These are phyloP conservation scores for Eudemis profundana DNA, from an alignment of 2,888 invertebrate genomes.

Conservation along the genomic window DNA sequence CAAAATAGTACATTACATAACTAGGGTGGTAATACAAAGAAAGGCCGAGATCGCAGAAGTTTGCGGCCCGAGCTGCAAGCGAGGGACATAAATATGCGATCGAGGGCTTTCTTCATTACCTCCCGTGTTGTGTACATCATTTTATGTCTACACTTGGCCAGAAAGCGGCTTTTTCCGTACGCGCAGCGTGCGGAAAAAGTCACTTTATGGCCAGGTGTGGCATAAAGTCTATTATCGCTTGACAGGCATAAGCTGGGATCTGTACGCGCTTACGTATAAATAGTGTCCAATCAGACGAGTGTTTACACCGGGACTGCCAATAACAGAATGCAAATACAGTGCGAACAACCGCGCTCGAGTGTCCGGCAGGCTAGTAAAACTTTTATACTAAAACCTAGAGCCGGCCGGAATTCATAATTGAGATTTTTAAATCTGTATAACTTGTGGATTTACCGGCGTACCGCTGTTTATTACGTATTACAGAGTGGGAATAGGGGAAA, in stretches of 20 bases:
- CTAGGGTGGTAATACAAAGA: too few species aligned
- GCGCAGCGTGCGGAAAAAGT: too few species aligned
- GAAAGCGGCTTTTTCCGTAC: too few species aligned
- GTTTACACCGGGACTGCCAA: conserved; percentile 77
- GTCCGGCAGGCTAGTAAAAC: conserved; percentile 37
- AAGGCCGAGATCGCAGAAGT: too few species aligned
- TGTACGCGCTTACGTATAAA: conserved; percentile 51
- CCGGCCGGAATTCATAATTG: conserved; percentile 17
- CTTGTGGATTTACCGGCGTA: background rate
- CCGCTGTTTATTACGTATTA: background rate
- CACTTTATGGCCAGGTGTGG: too few species aligned
- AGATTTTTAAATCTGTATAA: conserved; percentile 22
- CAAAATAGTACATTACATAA: too few species aligned
- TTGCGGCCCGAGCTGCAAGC: too few species aligned
- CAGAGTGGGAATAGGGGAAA: background rate
- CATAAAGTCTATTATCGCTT: conserved; percentile 19
- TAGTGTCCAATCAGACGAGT: conserved; percentile 75
- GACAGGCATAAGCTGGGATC: conserved; percentile 53
- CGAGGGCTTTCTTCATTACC: too few species aligned
- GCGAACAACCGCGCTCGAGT: conserved; percentile 56
- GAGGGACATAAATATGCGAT: too few species aligned
- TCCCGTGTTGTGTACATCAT: too few species aligned
- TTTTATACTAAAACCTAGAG: conserved; percentile 34
- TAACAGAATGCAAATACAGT: conserved; percentile 81
- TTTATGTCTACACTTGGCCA: too few species aligned